Conservation (phyloP, 2,888 invertebrate species). For the Hartigia nigra region DNA sequence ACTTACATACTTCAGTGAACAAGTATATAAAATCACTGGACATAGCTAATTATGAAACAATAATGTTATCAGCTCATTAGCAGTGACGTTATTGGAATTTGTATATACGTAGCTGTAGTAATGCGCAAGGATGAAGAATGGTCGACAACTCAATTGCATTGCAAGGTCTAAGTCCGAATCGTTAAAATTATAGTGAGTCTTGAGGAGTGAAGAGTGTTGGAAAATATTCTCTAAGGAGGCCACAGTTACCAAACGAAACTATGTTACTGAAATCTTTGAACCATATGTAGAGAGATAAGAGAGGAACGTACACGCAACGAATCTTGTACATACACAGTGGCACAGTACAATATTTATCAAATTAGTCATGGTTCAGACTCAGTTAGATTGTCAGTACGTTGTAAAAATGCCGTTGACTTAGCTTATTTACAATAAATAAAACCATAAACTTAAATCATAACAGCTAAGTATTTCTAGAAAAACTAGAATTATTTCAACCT, state of each 20-base stretch:
- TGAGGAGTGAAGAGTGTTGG: conserved; percentile 10
- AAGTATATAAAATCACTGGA: neutral
- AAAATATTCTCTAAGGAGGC: conserved; percentile 1
- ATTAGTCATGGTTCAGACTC: neutral
- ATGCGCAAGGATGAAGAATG: neutral
- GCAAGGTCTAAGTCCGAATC: neutral
- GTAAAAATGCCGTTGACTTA: neutral
- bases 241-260: neutral
- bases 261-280: neutral
- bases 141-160: neutral
- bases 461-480: neutral
- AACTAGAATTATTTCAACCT: neutral
- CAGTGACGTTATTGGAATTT: neutral
- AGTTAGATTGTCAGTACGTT: neutral
- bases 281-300: neutral
- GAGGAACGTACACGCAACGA: neutral
- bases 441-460: neutral
- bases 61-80: neutral
- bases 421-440: neutral
- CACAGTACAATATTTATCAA: neutral
- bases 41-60: neutral
- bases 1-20: neutral
- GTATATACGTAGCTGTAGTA: neutral
- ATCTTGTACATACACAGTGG: neutral
- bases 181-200: neutral